Evolutionary conservation across 2,797 vertebrate species (phyloP).

Genomic region (Pangasius krempfi): DNA sequence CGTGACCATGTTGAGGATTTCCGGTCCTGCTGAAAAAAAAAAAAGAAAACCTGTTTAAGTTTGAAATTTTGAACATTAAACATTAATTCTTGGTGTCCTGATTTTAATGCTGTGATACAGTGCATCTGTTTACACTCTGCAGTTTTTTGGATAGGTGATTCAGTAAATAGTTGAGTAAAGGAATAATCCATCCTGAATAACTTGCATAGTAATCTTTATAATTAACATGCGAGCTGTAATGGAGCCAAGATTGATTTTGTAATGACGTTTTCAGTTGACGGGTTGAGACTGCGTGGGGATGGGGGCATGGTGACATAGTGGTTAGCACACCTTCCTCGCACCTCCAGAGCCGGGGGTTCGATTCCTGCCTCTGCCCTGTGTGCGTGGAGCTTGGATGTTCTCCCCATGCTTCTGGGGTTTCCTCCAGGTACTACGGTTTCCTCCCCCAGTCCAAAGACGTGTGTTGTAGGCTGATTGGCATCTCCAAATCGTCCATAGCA

Average conservation of each 20-base stretch:
- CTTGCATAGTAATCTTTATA: background rate
- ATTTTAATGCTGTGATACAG: background rate
- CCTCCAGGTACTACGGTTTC: too few relatives aligned
- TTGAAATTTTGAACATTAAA: background rate
- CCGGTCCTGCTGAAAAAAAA: background rate
- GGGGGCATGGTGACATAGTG: too few relatives aligned
- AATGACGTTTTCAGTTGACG: background rate
- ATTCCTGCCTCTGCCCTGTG: too few relatives aligned
- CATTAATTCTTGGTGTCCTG: background rate
- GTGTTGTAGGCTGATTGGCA: too few relatives aligned
- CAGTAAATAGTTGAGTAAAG: background rate
- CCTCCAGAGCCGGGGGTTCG: too few relatives aligned
- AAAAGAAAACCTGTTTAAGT: background rate
- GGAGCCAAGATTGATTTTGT: background rate
- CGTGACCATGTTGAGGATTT: slow-evolving; percentile 1
- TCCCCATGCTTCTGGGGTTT: too few relatives aligned
- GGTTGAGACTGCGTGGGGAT: too few relatives aligned
- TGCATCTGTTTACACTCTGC: background rate
- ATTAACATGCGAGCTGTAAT: background rate
- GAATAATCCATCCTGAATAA: too few relatives aligned
- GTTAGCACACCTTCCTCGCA: too few relatives aligned
- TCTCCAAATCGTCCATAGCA: too few relatives aligned
- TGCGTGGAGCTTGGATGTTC: too few relatives aligned
- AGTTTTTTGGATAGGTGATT: background rate
- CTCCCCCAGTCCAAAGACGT: too few relatives aligned